These are phyloP conservation scores for Pituophis catenifer DNA, from an alignment of 2,113 vertebrate genomes.

Conservation along the genomic window DNA sequence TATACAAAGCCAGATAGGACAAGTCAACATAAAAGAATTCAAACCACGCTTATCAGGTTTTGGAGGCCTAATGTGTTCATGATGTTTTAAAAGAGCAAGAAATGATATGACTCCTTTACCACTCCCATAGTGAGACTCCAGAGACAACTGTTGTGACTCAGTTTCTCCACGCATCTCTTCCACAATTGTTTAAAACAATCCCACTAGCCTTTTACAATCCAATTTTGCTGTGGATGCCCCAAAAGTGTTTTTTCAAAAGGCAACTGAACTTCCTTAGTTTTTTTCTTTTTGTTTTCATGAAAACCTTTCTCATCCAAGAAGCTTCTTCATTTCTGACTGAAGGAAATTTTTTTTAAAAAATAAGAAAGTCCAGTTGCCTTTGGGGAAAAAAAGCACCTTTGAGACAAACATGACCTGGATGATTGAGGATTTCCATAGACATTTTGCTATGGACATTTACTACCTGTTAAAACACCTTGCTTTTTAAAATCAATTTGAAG, in stretches of 20 bases:
- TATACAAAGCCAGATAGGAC: constrained; percentile 45
- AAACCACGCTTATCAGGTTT: constrained; percentile 34
- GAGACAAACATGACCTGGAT: background rate
- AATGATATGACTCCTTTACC: constrained; percentile 26
- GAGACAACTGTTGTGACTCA: constrained; percentile 32
- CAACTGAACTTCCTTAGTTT: background rate
- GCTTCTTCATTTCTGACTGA: background rate
- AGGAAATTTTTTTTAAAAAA: background rate
- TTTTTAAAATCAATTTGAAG: constrained; percentile 25
- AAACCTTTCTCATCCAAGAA: background rate
- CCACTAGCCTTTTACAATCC: constrained; percentile 50
- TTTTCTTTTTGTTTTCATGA: background rate
- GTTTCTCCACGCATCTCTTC: constrained; percentile 22
- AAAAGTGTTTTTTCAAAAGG: background rate
- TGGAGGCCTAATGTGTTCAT: constrained; percentile 32
- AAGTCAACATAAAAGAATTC: constrained; percentile 53
- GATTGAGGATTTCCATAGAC: background rate
- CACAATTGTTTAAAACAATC: constrained; percentile 23
- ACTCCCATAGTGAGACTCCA: constrained; percentile 41
- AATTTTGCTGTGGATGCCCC: constrained; percentile 18
- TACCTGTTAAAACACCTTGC: constrained; percentile 42
- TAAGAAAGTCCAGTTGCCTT: background rate
- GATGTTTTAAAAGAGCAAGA: constrained; percentile 6
- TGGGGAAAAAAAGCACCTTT: background rate
- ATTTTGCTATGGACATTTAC: constrained; percentile 31